Percentiles rank a stretch among this genome's conserved stretches.
Evolutionary conservation across 92 coral and sea anemone species (phyloP).

Genomic region (Bergia sp.): DNA sequence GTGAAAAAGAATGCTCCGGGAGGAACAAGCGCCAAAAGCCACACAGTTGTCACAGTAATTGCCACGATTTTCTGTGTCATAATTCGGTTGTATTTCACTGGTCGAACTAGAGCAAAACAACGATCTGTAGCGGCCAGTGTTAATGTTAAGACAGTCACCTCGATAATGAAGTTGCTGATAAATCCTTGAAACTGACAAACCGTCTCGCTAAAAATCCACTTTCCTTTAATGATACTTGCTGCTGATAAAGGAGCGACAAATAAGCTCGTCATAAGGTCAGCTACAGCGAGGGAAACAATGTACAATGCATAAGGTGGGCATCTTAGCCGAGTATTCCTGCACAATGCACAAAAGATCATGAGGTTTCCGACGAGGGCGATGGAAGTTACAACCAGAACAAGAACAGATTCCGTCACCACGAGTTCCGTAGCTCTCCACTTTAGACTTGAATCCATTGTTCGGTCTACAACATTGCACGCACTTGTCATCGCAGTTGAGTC

Average conservation of each 20-base stretch:
- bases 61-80: neutral
- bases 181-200: slow-evolving; percentile 31
- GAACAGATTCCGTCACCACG: neutral
- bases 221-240: slow-evolving; percentile 11
- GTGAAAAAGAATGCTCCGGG: neutral
- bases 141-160: slow-evolving; percentile 14
- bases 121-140: slow-evolving; percentile 8
- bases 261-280: slow-evolving; percentile 14
- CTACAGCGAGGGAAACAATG: neutral
- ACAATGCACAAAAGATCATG: neutral
- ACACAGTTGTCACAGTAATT: neutral
- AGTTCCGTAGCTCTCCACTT: neutral
- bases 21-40: neutral
- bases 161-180: neutral
- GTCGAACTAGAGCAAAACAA: slow-evolving; percentile 1
- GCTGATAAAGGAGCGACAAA: neutral
- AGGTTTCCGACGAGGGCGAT: slow-evolving; percentile 3
- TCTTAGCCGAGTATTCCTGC: neutral
- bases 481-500: neutral
- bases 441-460: slow-evolving; percentile 11
- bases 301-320: neutral
- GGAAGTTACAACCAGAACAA: neutral
- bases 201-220: slow-evolving; percentile 9
- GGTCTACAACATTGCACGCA: neutral
- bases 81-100: neutral